Percentiles rank a stretch among this genome's conserved stretches.
Conservation (phyloP, 2,113 vertebrate genomes). For the Lepus europaeus region DNA sequence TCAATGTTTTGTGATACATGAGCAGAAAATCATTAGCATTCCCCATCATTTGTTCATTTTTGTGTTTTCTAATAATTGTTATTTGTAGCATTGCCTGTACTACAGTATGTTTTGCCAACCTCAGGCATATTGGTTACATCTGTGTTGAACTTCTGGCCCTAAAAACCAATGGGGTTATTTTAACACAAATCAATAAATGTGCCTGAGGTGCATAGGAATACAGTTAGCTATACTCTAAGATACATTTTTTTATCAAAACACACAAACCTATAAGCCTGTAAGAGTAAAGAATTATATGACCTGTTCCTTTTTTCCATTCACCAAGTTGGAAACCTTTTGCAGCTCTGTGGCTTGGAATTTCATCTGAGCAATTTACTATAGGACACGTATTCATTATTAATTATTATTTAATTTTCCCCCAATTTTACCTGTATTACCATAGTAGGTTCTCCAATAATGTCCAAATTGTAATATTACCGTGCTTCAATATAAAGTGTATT, state of each 20-base stretch:
- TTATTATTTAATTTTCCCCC: constrained; percentile 87
- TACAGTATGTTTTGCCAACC: constrained; percentile 90
- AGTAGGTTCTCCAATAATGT: constrained; percentile 89
- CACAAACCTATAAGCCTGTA: constrained; percentile 85
- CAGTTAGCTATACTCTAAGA: constrained; percentile 88
- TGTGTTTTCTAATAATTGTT: constrained; percentile 90
- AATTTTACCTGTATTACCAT: constrained; percentile 90
- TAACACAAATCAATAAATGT: constrained; percentile 84
- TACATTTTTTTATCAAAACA: constrained; percentile 83
- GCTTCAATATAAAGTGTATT: constrained; percentile 90
- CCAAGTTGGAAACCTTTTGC: constrained; percentile 87
- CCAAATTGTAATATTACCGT: constrained; percentile 92
- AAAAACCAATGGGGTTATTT: constrained; percentile 85
- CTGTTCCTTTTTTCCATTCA: constrained; percentile 87
- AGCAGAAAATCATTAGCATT: constrained; percentile 91
- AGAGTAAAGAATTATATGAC: constrained; percentile 88
- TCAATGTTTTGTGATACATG: constrained; percentile 91
- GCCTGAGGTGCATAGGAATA: constrained; percentile 87
- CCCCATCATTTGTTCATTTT: constrained; percentile 91
- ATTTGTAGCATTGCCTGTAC: constrained; percentile 90
- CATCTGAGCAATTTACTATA: constrained; percentile 88
- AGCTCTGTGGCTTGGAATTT: constrained; percentile 90
- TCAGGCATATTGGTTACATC: constrained; percentile 87
- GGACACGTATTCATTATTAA: constrained; percentile 87
- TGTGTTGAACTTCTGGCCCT: constrained; percentile 87